phyloP scores from a whole-genome alignment of 2,113 vertebrate genomes.

The Bubo blakistoni region DNA sequence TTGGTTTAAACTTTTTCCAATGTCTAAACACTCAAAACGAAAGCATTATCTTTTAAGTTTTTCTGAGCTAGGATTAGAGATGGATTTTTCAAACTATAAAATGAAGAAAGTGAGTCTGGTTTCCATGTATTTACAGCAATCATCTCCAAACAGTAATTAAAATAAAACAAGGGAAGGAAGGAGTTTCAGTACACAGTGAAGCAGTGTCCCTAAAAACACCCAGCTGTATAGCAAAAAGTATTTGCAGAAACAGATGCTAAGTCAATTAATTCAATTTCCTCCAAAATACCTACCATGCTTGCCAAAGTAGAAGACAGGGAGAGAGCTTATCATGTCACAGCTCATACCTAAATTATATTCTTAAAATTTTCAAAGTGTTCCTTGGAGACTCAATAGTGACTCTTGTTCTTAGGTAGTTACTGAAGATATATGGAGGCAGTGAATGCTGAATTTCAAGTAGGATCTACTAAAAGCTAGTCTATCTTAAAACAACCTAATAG shows the following conservation, averaged over 20 bases:
- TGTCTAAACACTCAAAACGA: background rate
- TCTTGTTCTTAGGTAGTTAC: background rate
- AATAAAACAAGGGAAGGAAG: background rate
- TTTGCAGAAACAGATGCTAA: conserved; percentile 1
- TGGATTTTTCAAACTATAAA: background rate
- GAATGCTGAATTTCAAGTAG: background rate
- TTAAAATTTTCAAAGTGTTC: background rate
- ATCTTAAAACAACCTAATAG: background rate
- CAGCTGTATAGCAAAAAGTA: background rate
- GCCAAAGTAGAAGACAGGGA: background rate
- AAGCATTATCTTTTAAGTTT: background rate
- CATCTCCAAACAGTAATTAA: background rate
- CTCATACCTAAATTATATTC: background rate
- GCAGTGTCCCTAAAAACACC: background rate
- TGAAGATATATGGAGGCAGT: background rate
- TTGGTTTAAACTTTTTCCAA: background rate
- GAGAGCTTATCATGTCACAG: background rate
- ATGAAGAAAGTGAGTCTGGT: background rate
- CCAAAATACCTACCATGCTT: background rate
- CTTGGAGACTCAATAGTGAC: background rate
- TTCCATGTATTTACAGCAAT: background rate
- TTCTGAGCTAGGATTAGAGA: background rate
- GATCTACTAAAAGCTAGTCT: background rate
- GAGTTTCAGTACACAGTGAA: background rate
- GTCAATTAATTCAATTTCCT: background rate